Evolutionary conservation across 92 coral and sea anemone species (phyloP), one percentile per base, ranked within the genome.

Genomic region (Phymanthus crucifer): DNA sequence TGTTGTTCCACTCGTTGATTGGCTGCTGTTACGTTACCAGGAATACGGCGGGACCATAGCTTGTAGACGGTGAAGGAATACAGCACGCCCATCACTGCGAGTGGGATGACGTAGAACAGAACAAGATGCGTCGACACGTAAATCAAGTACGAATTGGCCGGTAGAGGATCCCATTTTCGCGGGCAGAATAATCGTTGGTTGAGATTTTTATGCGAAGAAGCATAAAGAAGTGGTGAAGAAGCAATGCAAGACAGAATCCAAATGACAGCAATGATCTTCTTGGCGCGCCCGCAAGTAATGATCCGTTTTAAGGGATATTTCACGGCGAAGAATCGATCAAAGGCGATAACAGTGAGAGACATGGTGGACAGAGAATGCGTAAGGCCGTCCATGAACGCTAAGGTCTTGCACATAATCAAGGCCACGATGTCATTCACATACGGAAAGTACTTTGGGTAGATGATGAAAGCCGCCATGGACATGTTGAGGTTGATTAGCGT

Each of bases 1-100:
- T 85, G 84, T 35, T 61, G 71, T 19, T 75, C 89, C 43, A 85
- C 66, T 26, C 84, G 80, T 58, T 85, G 84, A 85, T 85, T 85
- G 77, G 89, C 84, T 65, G 80, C 89, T 21, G 85, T 85, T 24
- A 85, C 81, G 85, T 80, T 87, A 16, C 93, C 93, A 27, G 90
- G 93, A 38, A 85, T 90, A 40, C 89, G 87, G 23, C 87, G 93
- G 32, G 74, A 36, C 90, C 93, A 90, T 16, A 90, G 70, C 73
- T 84, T 80, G 69, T 54, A 77, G 19, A 88, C 88, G 0, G 87
- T 84, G 48, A 80, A 58, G 1, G 90, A 37, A 52, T 90, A 90
- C 36, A 90, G 36, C 19, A 79, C 76, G 0, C 79, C 88, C 45
- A 90, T 90, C 18, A 86, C 46, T 6, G 78, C n/a, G 19, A 90